Evolutionary conservation across 2,888 invertebrate species (phyloP).

Genomic region (Deilephila porcellus): DNA sequence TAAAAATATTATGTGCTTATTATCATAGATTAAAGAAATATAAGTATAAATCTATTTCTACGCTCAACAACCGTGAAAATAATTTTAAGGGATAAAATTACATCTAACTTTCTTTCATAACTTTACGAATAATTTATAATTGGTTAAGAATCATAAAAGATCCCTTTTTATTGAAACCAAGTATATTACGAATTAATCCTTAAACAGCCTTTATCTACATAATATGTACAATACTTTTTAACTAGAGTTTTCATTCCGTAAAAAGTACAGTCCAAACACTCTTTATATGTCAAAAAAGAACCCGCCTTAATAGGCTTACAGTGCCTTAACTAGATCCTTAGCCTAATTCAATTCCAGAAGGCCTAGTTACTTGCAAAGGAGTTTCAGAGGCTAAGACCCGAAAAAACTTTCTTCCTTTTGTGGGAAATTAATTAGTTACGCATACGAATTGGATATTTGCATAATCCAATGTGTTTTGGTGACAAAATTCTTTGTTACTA

Average conservation of each 20-base stretch:
- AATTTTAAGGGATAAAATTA: too few species aligned
- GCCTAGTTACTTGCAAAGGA: background rate
- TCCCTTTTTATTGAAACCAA: too few species aligned
- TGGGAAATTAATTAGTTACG: background rate
- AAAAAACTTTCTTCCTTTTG: constrained; percentile 10
- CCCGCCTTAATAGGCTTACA: constrained; percentile 10
- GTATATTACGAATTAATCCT: too few species aligned
- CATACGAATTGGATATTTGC: background rate
- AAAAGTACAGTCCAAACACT: background rate
- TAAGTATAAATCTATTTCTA: too few species aligned
- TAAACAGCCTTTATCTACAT: background rate
- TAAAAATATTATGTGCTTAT: too few species aligned
- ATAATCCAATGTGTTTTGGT: background rate
- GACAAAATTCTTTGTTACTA: background rate
- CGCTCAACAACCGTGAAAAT: too few species aligned
- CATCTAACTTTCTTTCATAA: too few species aligned
- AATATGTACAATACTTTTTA: background rate
- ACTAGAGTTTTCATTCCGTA: background rate
- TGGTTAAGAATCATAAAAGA: too few species aligned
- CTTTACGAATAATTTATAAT: too few species aligned
- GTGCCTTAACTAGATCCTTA: constrained; percentile 12
- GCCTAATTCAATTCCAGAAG: constrained; percentile 1
- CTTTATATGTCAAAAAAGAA: background rate
- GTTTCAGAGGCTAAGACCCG: background rate
- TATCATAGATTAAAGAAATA: too few species aligned